These are phyloP conservation scores for Cynocephalus volans DNA, from an alignment of 2,113 vertebrate genomes.

Conservation along the genomic window DNA sequence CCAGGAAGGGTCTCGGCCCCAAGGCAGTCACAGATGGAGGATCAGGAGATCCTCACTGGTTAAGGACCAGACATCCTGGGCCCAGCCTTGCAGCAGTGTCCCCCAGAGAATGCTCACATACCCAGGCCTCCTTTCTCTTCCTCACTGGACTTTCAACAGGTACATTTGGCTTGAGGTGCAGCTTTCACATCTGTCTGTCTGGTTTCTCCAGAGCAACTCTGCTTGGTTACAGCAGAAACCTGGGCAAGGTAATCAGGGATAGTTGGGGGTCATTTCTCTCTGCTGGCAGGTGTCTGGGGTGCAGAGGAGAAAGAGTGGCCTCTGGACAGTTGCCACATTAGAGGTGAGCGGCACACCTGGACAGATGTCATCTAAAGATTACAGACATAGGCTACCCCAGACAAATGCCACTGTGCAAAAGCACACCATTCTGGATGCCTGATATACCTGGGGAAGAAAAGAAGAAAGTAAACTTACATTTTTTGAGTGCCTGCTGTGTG, in stretches of 20 bases:
- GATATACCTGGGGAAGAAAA: neutral
- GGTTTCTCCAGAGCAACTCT: neutral
- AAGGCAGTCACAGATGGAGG: constrained; percentile 79
- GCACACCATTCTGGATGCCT: neutral
- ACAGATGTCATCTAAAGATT: neutral
- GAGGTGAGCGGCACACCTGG: neutral
- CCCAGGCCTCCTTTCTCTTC: neutral
- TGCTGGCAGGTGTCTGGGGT: neutral
- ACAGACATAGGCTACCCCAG: neutral
- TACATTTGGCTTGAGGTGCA: constrained; percentile 81
- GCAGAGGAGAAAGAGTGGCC: neutral
- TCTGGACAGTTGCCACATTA: neutral
- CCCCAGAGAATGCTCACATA: neutral
- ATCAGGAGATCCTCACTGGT: constrained; percentile 80
- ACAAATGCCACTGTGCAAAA: neutral
- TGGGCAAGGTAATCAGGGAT: neutral
- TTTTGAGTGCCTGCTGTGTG: neutral
- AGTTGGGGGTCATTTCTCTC: neutral
- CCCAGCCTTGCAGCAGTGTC: neutral
- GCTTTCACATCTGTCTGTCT: constrained; percentile 77
- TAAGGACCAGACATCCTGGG: constrained; percentile 83
- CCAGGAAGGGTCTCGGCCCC: constrained; percentile 64
- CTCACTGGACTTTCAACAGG: constrained; percentile 59
- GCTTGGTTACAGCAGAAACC: neutral
- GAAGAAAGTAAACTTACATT: neutral